Evolutionary conservation across 1,140 invertebrate genomes (phyloP), one percentile per base, ranked within the genome.

Genomic region (Drosophila pseudoananassae): DNA sequence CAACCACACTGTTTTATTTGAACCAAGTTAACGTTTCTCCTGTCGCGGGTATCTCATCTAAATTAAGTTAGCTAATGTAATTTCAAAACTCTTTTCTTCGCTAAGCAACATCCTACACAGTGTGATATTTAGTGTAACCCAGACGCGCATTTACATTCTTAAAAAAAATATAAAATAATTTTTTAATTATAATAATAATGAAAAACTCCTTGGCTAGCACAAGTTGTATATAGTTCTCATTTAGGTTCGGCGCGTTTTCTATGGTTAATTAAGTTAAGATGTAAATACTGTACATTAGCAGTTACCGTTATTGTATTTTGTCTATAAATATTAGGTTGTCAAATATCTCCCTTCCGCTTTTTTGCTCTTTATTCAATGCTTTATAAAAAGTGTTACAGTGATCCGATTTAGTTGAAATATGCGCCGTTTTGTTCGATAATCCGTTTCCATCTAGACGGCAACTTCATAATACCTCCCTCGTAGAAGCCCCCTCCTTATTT

Each of bases 81-180:
- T 69, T 76, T 47, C 61, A 9, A 74, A 43, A 51, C 50, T 81
- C 43, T 76, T 78, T 68, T 66, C 59, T 63, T 76, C 78, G 82
- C 82, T 82, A 91, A 85, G 82, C 78, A 85, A 85, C 87, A 91
- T 91, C 90, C 90, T 91, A 91, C 80, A 73, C 75, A 90, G 90
- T 91, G 90, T 91, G 90, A 91, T 91, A 91, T 91, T 91, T 91
- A 91, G 78, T 79, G 68, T 91, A 90, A 82, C 56, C 75, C 81
- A 78, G 64, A 66, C 55, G 82, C 82, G 82, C 72, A 74, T 80
- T 69, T 80, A 76, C 43, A 31, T 29, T 54, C 27, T 14, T 36
- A 46, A 4, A 23, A 17, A 46, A 33, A 29, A 33, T 40, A 40
- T 36, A 20, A 61, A 14, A 31, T 14, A 17, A 50, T 20, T 23